A percentile compares a stretch with the other conserved stretches of the same genome.
These are phyloP conservation scores for Sturnira hondurensis DNA, from an alignment of 2,113 vertebrate species.

Conservation along the genomic window DNA sequence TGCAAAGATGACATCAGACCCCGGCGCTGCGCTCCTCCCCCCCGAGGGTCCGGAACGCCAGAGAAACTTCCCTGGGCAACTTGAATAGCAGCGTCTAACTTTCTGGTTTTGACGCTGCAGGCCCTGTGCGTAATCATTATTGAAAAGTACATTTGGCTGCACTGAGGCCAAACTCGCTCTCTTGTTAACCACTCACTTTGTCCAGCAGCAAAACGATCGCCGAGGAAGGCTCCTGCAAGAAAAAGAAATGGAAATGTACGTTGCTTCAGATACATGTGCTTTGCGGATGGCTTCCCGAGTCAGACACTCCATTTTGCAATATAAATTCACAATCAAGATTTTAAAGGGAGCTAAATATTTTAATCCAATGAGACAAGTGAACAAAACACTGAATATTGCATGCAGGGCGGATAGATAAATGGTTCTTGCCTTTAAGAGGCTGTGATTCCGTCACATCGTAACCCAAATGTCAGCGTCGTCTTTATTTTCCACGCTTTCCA, in stretches of 20 bases:
- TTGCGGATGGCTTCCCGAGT: constrained; percentile 41
- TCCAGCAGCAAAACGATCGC: constrained; percentile 4
- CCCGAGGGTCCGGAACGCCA: background rate
- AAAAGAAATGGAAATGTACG: constrained; percentile 7
- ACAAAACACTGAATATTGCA: constrained; percentile 74
- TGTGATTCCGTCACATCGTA: constrained; percentile 64
- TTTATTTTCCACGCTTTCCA: constrained; percentile 67
- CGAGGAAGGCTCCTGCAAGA: background rate
- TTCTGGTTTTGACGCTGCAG: background rate
- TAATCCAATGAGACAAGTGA: constrained; percentile 67
- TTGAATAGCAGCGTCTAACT: background rate
- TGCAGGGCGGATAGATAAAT: constrained; percentile 61
- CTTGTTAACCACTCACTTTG: background rate
- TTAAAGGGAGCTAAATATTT: constrained; percentile 73
- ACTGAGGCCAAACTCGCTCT: background rate
- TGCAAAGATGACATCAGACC: constrained; percentile 74
- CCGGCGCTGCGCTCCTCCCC: background rate
- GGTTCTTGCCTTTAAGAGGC: constrained; percentile 75
- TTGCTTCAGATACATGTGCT: constrained; percentile 29
- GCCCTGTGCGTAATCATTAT: background rate
- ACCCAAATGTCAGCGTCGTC: constrained; percentile 73
- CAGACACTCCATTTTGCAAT: constrained; percentile 51
- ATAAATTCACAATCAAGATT: constrained; percentile 64
- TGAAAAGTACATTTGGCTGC: background rate
- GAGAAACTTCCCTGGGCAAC: background rate